A percentile compares a stretch with the other conserved stretches of the same genome.
Evolutionary conservation across 2,888 invertebrate species (phyloP).

Genomic region (Drosophila mulleri): DNA sequence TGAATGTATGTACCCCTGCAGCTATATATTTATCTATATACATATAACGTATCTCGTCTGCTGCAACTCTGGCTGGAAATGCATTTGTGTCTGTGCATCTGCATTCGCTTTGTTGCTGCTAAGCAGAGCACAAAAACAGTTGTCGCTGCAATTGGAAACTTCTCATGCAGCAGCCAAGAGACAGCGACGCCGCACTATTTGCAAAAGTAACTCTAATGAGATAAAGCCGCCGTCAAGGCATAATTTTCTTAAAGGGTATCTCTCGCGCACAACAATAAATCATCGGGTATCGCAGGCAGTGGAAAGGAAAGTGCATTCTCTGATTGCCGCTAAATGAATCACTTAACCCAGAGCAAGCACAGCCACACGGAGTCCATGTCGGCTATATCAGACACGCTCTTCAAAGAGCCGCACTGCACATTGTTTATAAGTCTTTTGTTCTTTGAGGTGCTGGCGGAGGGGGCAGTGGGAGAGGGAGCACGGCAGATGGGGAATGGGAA

Average conservation of each 20-base stretch:
- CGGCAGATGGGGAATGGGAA: background rate
- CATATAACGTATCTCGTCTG: background rate
- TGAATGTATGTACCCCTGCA: background rate
- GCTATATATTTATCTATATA: background rate
- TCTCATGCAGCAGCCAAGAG: constrained; percentile 40
- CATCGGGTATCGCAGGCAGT: constrained; percentile 60
- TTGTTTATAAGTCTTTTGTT: constrained; percentile 53
- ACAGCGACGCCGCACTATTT: constrained; percentile 43
- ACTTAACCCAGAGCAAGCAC: constrained; percentile 66
- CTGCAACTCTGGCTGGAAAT: background rate
- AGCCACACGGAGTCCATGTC: constrained; percentile 46
- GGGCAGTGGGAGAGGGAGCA: background rate
- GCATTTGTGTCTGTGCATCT: constrained; percentile 19
- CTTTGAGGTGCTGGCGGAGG: constrained; percentile 2
- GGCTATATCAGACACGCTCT: constrained; percentile 72
- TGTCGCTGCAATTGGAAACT: constrained; percentile 70
- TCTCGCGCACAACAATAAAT: constrained; percentile 60
- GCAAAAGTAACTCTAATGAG: constrained; percentile 66
- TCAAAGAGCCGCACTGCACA: constrained; percentile 69
- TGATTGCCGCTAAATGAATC: constrained; percentile 80
- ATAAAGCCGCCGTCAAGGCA: constrained; percentile 71
- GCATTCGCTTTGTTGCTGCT: constrained; percentile 67
- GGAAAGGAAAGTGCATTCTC: constrained; percentile 74
- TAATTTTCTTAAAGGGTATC: constrained; percentile 58
- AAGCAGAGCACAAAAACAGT: constrained; percentile 78